Percentiles rank a stretch among this genome's conserved stretches.
Conservation (phyloP, 23 tunicate species). For the Diplosoma virens region DNA sequence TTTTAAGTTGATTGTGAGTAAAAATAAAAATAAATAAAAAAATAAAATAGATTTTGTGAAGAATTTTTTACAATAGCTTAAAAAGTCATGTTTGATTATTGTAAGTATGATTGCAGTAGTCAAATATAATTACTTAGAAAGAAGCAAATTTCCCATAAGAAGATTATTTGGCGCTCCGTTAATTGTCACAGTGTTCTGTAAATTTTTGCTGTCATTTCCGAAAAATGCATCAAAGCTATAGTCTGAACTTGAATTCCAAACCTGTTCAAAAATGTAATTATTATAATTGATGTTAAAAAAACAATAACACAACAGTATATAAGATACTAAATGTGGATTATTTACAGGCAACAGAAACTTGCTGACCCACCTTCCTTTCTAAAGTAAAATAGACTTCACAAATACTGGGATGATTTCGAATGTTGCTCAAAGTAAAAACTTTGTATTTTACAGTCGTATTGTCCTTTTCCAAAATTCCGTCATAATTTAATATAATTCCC, state of each 20-base stretch:
- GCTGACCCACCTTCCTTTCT: background rate
- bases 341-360: too few species aligned
- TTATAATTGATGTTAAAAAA: background rate
- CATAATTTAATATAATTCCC: background rate
- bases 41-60: too few species aligned
- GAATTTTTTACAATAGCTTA: too few species aligned
- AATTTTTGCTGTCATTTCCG: constrained; percentile 9
- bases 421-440: constrained; percentile 11
- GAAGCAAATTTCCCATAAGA: background rate
- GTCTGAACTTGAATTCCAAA: background rate
- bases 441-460: background rate
- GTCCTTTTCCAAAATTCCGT: background rate
- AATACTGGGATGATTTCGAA: constrained; percentile 18
- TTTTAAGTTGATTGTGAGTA: too few species aligned
- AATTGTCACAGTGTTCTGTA: background rate
- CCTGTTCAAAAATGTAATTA: too few species aligned
- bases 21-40: too few species aligned
- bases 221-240: background rate
- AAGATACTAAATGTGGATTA: too few species aligned
- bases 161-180: background rate
- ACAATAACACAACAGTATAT: too few species aligned
- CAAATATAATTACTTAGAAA: constrained; percentile 20
- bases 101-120: too few species aligned
- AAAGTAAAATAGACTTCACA: constrained; percentile 4
- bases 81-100: too few species aligned